Base-by-base conservation (phyloP, 2,113 vertebrate genomes). In the Echinops telfairi region DNA sequence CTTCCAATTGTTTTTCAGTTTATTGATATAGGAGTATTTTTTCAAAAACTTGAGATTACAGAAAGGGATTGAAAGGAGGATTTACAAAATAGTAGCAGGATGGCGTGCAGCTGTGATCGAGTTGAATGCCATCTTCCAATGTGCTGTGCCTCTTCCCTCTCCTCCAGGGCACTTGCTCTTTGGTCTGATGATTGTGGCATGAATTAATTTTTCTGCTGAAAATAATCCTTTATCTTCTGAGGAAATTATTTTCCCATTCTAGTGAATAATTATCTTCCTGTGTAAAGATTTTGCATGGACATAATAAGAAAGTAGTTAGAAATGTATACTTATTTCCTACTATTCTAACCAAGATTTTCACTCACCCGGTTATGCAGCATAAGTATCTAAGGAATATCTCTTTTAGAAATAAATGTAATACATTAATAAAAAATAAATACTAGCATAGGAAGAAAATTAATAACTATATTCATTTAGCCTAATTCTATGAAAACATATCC, bases 161-260 rank as follows among this genome's bases (percentile, higher is more conserved):
- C 12, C 1, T 38, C 23, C 33, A 33, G 14, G 7, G 15, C 66
- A 38, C 23, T 76, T 40, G 6, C 5, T 36, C 47, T 91, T 14
- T 76, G 40, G 11, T 85, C 81, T 82, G 2, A 85, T 14, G 16
- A 29, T 58, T 84, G 38, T 73, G 19, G 4, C 3, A 16, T 19
- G 2, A 66, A 6, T 27, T 81, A 58, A 4, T 47, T 84, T 71
- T 1, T 71, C 62, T 79, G 6, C 20, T 77, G 47, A 38, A 84
- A 47, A 84, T 66, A 93, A 81, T 60, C 83, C 20, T 86, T 96
- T 91, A 6, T 87, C 22, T 66, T 80, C 89, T 71, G 10, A 22
- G 1, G 16, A 90, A 86, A 89, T 53, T 66, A 23, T 88, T 19
- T 91, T 77, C 29, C 79, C 10, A 81, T 6, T 47, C 7, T 57